Base-by-base conservation (phyloP, 92 coral and sea anemone species). In the Epizoanthus stellaris region DNA sequence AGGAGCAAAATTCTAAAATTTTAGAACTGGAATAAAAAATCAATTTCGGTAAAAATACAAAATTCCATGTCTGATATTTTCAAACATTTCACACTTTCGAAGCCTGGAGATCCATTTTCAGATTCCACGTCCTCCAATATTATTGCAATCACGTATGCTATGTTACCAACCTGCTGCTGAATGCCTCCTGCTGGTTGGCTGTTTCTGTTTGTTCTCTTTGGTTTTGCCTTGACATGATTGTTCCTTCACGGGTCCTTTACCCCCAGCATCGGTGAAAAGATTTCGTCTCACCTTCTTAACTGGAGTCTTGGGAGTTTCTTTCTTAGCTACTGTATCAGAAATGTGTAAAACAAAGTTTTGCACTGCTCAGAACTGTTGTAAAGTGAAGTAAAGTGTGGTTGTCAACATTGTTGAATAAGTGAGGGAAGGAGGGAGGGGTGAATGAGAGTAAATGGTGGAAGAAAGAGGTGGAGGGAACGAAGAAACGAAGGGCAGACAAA, bases 261-360 rank as follows among this genome's bases (percentile, higher is more conserved):
- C 92, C 17, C 75, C 94, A 2, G 69, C 85, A 56, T 76, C 95
- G 20, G 84, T 92, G 80, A 96, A 96, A 30, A 96, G 85, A 69
- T 96, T 96, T 70, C 99, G 90, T 56, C 98, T 91, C 54, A 96
- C 99, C 84, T 87, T 92, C 69, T 94, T 96, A 1, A 94, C 98
- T 4, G 98, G 98, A 25, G 96, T 94, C 77, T 91, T 90, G 5
- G 85, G 40, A 59, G 69, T 20, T 0, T 76, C 81, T 68, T 91
- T 89, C 65, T 87, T 65, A 39, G 72, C 57, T 40, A 36, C 16
- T 14, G 15, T 9, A 61, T 43, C 19, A 30, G 38, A 11, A 49
- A 74, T 20, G 60, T 16, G 20, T 69, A 82, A 76, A 16, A 39
- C 13, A 54, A 66, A 45, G 14, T 3, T 4, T 13, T 3, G 4